These are phyloP conservation scores for Cottus gobio DNA, from an alignment of 2,113 vertebrate genomes.

Conservation along the genomic window DNA sequence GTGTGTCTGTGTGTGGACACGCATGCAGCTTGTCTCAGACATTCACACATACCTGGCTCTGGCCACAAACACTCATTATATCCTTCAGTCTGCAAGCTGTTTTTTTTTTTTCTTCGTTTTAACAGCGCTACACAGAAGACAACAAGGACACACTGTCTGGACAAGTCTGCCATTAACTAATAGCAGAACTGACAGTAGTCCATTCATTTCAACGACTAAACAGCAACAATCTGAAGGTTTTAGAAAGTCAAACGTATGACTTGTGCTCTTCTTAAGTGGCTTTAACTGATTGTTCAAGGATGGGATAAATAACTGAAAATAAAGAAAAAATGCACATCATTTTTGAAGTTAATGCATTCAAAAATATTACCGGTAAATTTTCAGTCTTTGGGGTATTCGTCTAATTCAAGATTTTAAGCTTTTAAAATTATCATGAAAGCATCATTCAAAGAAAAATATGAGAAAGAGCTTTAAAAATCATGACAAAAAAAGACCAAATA, in stretches of 20 bases:
- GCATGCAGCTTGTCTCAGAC: slow-evolving; percentile 2
- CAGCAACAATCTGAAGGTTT: not conserved
- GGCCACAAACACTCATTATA: slow-evolving; percentile 67
- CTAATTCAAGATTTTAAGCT: not conserved
- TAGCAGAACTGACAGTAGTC: slow-evolving; percentile 30
- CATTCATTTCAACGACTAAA: slow-evolving; percentile 42
- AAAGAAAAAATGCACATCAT: too few relatives aligned
- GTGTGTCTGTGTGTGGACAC: slow-evolving; percentile 7
- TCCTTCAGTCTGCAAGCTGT: slow-evolving; percentile 39
- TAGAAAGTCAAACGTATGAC: not conserved
- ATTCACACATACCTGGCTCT: slow-evolving; percentile 33
- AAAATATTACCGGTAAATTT: too few relatives aligned
- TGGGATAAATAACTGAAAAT: not conserved
- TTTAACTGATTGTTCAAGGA: not conserved
- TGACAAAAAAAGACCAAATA: too few relatives aligned
- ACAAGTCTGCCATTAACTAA: slow-evolving; percentile 40
- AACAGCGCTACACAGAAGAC: slow-evolving; percentile 45
- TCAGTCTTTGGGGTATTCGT: not conserved
- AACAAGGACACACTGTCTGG: slow-evolving; percentile 62
- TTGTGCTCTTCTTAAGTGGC: not conserved
- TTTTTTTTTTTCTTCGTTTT: slow-evolving; percentile 34
- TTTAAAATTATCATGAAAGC: not conserved
- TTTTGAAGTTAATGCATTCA: too few relatives aligned
- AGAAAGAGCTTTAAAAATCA: not conserved
- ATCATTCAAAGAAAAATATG: too few relatives aligned